Percentiles rank a stretch among this genome's conserved stretches.
phyloP scores from a whole-genome alignment of 2,797 vertebrate species.

The Pipistrellus pipistrellus region DNA sequence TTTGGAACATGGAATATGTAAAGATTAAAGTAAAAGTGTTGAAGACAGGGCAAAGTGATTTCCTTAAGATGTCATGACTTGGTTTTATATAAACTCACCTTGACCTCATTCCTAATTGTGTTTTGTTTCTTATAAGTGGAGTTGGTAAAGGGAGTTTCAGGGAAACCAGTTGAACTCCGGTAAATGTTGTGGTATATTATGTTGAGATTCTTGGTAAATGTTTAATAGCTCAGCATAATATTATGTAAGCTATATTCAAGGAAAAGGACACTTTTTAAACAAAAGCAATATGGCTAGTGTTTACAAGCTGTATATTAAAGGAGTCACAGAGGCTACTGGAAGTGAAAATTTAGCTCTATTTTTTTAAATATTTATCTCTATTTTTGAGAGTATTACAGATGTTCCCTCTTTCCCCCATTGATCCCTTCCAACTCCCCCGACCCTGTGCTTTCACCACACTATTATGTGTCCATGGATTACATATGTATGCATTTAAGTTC shows the following conservation, averaged over 20 bases:
- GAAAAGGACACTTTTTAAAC: slow-evolving; percentile 6
- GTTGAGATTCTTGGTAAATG: neutral
- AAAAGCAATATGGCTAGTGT: neutral
- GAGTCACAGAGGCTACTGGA: neutral
- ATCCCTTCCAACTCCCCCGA: too few species aligned
- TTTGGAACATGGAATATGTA: neutral
- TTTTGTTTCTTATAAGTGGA: neutral
- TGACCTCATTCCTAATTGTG: neutral
- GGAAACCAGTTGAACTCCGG: neutral
- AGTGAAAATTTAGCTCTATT: neutral
- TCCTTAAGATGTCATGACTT: neutral
- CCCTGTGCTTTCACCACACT: too few species aligned
- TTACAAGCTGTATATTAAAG: neutral
- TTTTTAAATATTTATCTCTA: neutral
- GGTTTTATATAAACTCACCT: neutral
- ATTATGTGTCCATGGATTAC: too few species aligned
- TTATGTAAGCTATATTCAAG: neutral
- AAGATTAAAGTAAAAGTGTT: slow-evolving; percentile 28
- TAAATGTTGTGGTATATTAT: neutral
- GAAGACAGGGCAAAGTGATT: neutral
- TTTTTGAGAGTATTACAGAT: too few species aligned
- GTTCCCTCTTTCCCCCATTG: too few species aligned
- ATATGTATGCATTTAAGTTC: too few species aligned
- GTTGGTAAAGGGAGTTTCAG: neutral
- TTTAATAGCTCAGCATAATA: neutral